Percentiles rank a stretch among this genome's conserved stretches.
phyloP scores from a whole-genome alignment of 2,888 invertebrate genomes.

The Biston stratarius region DNA sequence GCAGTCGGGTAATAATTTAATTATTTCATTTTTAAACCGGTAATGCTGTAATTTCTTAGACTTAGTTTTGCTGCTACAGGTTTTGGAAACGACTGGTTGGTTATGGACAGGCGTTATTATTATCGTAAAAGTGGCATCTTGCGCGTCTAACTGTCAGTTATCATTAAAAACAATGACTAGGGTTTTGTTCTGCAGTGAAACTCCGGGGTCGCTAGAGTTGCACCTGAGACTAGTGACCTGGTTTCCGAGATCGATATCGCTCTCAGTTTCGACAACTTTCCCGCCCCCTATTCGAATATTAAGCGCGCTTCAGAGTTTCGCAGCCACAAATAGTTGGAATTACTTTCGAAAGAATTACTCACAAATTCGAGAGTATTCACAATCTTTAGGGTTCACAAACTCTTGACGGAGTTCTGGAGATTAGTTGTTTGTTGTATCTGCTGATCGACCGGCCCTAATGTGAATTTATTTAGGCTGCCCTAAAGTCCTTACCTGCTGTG shows the following conservation, averaged over 20 bases:
- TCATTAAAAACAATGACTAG: too few species aligned
- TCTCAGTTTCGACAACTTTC: slow-evolving; percentile 19
- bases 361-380: slow-evolving; percentile 2
- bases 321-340: slow-evolving; percentile 16
- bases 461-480: neutral
- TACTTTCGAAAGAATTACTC: slow-evolving; percentile 3
- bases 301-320: slow-evolving; percentile 10
- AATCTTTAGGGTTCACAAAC: slow-evolving; percentile 4
- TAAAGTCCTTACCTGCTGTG: neutral
- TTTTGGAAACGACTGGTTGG: too few species aligned
- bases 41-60: too few species aligned
- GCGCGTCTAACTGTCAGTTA: too few species aligned
- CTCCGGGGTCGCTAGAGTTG: neutral
- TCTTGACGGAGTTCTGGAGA: neutral
- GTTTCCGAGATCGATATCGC: slow-evolving; percentile 40
- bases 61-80: too few species aligned
- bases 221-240: slow-evolving; percentile 42
- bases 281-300: slow-evolving; percentile 19
- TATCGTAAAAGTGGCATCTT: too few species aligned
- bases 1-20: too few species aligned
- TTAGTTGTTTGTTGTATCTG: neutral
- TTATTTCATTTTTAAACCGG: too few species aligned
- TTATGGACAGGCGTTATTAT: too few species aligned
- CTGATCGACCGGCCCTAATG: neutral
- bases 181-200: too few species aligned